phyloP scores from a whole-genome alignment of 2,888 invertebrate genomes.

The Dioctria rufipes region DNA sequence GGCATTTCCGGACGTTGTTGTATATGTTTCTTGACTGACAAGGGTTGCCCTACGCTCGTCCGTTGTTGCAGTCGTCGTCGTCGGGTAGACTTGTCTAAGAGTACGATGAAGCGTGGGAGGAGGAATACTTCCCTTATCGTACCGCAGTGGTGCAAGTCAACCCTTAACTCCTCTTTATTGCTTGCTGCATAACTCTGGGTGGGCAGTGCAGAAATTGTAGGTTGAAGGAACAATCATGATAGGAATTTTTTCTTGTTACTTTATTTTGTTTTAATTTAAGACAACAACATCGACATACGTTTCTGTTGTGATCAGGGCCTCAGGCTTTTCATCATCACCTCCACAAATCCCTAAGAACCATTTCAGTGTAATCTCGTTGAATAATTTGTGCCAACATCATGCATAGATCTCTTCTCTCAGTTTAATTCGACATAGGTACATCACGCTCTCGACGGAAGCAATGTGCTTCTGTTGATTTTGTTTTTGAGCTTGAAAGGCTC shows the following conservation, averaged over 20 bases:
- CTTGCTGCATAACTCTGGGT: no score
- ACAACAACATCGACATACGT: conserved; percentile 31
- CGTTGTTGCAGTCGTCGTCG: neutral
- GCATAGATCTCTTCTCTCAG: conserved; percentile 7
- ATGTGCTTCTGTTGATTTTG: neutral
- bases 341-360: conserved; percentile 21
- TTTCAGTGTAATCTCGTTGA: conserved; percentile 52
- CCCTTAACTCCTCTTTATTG: no score
- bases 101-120: neutral
- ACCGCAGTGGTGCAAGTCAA: neutral
- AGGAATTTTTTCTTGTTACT: neutral
- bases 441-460: neutral
- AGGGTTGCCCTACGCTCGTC: neutral
- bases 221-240: neutral
- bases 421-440: neutral
- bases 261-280: conserved; percentile 38
- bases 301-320: conserved; percentile 16
- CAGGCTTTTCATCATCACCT: conserved; percentile 28
- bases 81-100: neutral
- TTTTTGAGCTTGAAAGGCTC: neutral
- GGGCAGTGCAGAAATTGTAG: neutral
- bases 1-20: conserved; percentile 2
- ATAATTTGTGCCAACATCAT: conserved; percentile 54
- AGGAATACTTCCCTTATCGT: no score
- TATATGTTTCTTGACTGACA: conserved; percentile 19